Conservation (phyloP, 2,888 invertebrate genomes). For the Synergus itoensis region DNA sequence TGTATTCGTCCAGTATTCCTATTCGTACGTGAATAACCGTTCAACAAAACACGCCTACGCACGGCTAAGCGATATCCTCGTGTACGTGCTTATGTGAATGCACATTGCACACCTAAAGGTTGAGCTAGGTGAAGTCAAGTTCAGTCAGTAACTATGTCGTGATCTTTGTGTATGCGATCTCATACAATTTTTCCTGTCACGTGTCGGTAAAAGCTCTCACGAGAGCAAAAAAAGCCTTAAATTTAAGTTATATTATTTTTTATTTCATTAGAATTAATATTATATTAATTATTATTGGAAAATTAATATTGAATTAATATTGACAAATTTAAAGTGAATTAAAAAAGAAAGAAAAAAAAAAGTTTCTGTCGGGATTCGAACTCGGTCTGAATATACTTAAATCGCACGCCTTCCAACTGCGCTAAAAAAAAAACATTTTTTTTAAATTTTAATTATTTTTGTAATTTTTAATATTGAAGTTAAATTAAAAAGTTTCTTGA, state of each 20-base stretch:
- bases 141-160: slow-evolving; percentile 60
- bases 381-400: background rate
- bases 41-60: slow-evolving; percentile 41
- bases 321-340: background rate
- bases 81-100: slow-evolving; percentile 46
- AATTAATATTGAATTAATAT: no score
- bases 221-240: background rate
- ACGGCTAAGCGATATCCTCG: slow-evolving; percentile 46
- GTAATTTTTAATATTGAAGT: background rate
- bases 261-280: background rate
- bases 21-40: slow-evolving; percentile 30
- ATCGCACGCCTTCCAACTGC: background rate
- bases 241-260: background rate
- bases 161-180: slow-evolving; percentile 33
- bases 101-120: slow-evolving; percentile 51
- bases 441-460: background rate
- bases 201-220: background rate
- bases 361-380: background rate
- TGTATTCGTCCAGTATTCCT: background rate
- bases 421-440: background rate
- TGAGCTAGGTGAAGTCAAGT: slow-evolving; percentile 59
- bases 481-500: background rate
- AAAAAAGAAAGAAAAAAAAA: background rate
- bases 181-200: slow-evolving; percentile 25
- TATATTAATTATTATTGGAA: no score